Evolutionary conservation across 2,113 vertebrate species (phyloP).

Genomic region (Stigmatopora argus): DNA sequence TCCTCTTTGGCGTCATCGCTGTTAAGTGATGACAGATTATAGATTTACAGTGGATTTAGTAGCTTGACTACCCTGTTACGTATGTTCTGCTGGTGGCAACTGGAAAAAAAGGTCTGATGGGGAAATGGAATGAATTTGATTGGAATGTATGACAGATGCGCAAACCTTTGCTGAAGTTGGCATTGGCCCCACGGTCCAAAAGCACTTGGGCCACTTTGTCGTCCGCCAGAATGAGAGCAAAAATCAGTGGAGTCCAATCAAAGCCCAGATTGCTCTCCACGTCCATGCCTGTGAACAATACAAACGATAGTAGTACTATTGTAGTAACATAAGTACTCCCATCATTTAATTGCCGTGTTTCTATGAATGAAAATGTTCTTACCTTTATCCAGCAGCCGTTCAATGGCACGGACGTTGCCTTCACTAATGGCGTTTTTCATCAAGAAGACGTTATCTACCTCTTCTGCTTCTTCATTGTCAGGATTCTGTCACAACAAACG

Average conservation of each 20-base stretch:
- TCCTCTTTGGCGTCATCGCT: slow-evolving; percentile 65
- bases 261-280: slow-evolving; percentile 78
- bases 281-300: slow-evolving; percentile 70
- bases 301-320: no score
- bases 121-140: background rate
- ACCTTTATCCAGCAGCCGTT: slow-evolving; percentile 76
- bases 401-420: slow-evolving; percentile 71
- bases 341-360: background rate
- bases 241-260: slow-evolving; percentile 92
- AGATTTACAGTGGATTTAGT: slow-evolving; percentile 10
- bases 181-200: slow-evolving; percentile 84
- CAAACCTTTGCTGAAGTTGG: slow-evolving; percentile 86
- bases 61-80: slow-evolving; percentile 26
- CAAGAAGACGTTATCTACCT: slow-evolving; percentile 26
- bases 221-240: slow-evolving; percentile 77
- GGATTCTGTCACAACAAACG: slow-evolving; percentile 7
- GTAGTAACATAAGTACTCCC: background rate
- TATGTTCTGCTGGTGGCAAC: slow-evolving; percentile 47
- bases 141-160: background rate
- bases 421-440: slow-evolving; percentile 79
- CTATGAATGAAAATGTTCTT: slow-evolving; percentile 17
- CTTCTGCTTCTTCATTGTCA: background rate
- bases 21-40: slow-evolving; percentile 71
- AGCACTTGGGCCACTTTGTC: slow-evolving; percentile 77
- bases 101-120: slow-evolving; percentile 42